Percentiles rank a stretch among this genome's conserved stretches.
Conservation (phyloP, 2,113 vertebrate species). For the Osmerus eperlanus region DNA sequence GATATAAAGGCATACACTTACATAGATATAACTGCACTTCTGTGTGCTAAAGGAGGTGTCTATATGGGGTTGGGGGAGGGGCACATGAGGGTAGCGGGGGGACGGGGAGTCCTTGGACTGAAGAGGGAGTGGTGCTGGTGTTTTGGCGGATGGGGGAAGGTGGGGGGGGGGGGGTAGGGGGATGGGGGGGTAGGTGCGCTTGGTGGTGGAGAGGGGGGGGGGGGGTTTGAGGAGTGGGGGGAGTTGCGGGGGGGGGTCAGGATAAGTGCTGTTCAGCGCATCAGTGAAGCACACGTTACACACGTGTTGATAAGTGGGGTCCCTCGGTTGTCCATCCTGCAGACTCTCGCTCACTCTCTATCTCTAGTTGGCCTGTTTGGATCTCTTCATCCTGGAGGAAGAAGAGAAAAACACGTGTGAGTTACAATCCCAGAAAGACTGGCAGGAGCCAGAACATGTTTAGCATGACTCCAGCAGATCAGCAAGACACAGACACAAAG, state of each 20-base stretch:
- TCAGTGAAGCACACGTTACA: conserved; percentile 53
- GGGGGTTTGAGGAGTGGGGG: conserved; percentile 1
- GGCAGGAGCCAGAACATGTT: not conserved
- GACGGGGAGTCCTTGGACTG: no score
- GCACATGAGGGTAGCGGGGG: no score
- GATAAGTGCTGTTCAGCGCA: conserved; percentile 73
- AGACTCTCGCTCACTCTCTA: conserved; percentile 23
- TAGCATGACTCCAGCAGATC: not conserved
- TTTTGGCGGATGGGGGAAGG: not conserved
- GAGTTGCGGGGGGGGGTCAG: conserved; percentile 37
- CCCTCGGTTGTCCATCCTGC: not conserved
- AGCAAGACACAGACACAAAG: no score
- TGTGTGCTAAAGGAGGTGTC: no score
- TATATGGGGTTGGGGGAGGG: no score
- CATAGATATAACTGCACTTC: no score
- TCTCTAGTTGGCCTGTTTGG: conserved; percentile 53
- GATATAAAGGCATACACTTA: no score
- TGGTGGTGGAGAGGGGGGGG: conserved; percentile 37
- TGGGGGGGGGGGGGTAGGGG: conserved; percentile 20
- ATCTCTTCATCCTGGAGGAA: conserved; percentile 65
- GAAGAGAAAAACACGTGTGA: conserved; percentile 13
- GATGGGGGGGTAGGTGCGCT: conserved; percentile 30
- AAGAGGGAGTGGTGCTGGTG: no score
- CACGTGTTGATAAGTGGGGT: conserved; percentile 45
- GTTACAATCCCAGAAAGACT: not conserved